phyloP scores from a whole-genome alignment of 2,888 invertebrate species.

The Xanthia togata region DNA sequence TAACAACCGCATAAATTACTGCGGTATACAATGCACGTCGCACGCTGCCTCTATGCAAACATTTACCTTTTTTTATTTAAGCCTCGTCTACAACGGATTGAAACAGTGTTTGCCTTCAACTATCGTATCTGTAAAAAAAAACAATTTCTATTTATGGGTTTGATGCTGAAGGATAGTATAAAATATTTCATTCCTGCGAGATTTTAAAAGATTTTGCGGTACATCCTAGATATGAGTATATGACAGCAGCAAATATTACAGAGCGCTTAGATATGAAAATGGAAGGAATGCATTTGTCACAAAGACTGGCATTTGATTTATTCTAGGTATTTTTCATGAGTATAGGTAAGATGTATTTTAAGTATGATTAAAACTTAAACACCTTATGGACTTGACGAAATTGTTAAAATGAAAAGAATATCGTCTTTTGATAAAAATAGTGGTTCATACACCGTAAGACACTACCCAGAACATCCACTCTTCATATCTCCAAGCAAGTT shows the following conservation, averaged over 20 bases:
- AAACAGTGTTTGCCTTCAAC: background rate
- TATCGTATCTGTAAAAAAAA: background rate
- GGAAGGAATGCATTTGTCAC: conserved; percentile 23
- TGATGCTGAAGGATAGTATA: background rate
- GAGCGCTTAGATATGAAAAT: conserved; percentile 21
- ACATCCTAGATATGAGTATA: background rate
- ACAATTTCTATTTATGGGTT: background rate
- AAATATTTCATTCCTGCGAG: background rate
- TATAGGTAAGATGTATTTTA: background rate
- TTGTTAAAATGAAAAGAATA: background rate
- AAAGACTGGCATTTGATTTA: conserved; percentile 17
- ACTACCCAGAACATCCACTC: background rate
- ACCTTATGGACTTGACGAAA: background rate
- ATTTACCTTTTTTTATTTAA: conserved; percentile 45
- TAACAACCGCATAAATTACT: conserved; percentile 38
- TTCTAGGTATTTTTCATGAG: background rate
- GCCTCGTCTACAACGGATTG: conserved; percentile 19
- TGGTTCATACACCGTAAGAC: background rate
- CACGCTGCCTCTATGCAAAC: conserved; percentile 41
- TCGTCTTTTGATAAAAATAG: background rate
- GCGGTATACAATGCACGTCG: conserved; percentile 32
- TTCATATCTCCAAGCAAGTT: conserved; percentile 24
- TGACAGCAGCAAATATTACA: conserved; percentile 31
- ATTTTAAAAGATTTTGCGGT: conserved; percentile 4
- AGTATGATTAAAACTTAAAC: background rate